Conservation (phyloP, 2,888 invertebrate species). For the Xestia ashworthii region DNA sequence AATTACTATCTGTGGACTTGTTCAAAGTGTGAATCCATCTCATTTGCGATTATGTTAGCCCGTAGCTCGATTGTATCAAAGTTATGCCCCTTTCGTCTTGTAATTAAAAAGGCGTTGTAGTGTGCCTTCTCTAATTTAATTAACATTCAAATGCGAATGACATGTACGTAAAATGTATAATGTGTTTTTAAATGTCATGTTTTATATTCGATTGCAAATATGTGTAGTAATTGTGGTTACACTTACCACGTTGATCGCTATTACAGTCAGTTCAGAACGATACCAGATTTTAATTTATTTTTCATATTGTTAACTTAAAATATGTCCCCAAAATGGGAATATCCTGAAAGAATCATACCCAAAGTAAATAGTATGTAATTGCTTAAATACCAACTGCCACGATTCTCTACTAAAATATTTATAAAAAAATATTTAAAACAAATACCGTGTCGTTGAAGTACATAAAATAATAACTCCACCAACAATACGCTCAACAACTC, state of each 20-base stretch:
- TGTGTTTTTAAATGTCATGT: background rate
- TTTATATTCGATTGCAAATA: background rate
- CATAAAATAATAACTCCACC: constrained; percentile 64
- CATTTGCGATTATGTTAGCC: constrained; percentile 45
- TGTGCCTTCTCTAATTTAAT: background rate
- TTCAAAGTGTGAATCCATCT: constrained; percentile 49
- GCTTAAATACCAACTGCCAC: background rate
- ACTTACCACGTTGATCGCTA: background rate
- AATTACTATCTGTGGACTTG: constrained; percentile 60
- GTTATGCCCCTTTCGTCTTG: constrained; percentile 11
- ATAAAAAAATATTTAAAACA: constrained; percentile 23
- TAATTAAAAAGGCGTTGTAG: constrained; percentile 28
- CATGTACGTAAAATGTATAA: constrained; percentile 3
- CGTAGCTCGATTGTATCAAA: constrained; percentile 20
- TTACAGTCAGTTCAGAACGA: background rate
- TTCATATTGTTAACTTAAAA: background rate
- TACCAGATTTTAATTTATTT: background rate
- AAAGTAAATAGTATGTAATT: background rate
- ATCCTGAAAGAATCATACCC: background rate
- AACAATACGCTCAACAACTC: constrained; percentile 65
- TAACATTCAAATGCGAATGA: background rate
- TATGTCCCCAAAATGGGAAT: background rate
- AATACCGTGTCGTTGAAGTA: constrained; percentile 29
- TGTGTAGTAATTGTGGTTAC: background rate
- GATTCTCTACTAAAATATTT: background rate